Percentiles rank a stretch among this genome's conserved stretches.
Evolutionary conservation across 1,140 invertebrate species (phyloP).

Genomic region (Eriocheir sinensis): DNA sequence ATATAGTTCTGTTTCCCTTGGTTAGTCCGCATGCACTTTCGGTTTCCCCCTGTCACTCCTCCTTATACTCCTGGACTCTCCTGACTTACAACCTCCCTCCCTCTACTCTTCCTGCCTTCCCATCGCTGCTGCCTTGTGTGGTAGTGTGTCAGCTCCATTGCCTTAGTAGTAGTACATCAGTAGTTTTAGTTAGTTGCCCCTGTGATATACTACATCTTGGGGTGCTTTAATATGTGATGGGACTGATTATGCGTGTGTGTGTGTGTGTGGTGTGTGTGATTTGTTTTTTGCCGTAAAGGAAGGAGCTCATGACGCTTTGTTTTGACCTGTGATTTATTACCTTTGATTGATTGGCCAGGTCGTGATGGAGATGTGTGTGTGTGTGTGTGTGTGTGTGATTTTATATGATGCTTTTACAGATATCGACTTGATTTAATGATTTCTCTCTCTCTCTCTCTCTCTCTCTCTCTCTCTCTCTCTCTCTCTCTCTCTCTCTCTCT

Average conservation of each 20-base stretch:
- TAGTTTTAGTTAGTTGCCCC: too few relatives aligned
- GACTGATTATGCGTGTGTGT: neutral
- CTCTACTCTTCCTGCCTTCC: slow-evolving; percentile 7
- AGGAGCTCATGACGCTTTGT: too few relatives aligned
- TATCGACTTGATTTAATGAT: neutral
- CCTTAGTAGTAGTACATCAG: neutral
- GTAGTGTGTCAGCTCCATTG: neutral
- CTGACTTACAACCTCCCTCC: neutral
- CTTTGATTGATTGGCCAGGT: too few relatives aligned
- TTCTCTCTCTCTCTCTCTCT: neutral
- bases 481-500: neutral
- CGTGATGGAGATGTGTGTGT: too few relatives aligned
- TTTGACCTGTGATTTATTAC: too few relatives aligned
- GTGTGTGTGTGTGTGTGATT: neutral
- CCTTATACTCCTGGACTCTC: too few relatives aligned
- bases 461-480: slow-evolving; percentile 5
- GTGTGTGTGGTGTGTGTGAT: too few relatives aligned
- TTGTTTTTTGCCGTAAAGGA: too few relatives aligned
- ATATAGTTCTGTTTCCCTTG: neutral
- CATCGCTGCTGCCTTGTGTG: neutral
- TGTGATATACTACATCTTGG: too few relatives aligned
- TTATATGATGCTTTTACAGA: neutral
- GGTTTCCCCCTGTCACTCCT: too few relatives aligned
- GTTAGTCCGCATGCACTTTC: too few relatives aligned
- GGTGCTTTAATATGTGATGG: too few relatives aligned